phyloP scores from a whole-genome alignment of 2,113 vertebrate genomes.

The Eulacestoma nigropectus region DNA sequence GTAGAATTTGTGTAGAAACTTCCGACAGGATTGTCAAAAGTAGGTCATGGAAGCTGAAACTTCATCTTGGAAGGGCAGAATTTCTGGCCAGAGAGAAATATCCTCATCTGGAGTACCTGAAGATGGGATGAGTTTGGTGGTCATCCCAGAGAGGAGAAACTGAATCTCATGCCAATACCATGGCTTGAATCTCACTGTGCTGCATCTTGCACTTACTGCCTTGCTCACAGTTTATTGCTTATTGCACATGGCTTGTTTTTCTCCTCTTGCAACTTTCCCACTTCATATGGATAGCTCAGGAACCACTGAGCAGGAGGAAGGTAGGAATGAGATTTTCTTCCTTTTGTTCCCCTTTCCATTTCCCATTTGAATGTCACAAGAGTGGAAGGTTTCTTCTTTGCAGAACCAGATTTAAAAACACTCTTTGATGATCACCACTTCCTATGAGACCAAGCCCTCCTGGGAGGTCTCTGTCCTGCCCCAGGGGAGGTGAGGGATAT shows the following conservation, averaged over 20 bases:
- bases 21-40: background rate
- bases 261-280: background rate
- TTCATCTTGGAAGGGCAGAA: background rate
- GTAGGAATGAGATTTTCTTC: background rate
- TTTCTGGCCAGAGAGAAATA: background rate
- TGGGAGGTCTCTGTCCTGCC: background rate
- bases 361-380: background rate
- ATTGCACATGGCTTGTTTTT: background rate
- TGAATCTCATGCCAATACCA: background rate
- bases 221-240: background rate
- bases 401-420: background rate
- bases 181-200: background rate
- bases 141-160: background rate
- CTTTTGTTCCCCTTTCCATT: background rate
- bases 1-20: background rate
- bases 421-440: background rate
- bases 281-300: background rate
- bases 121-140: background rate
- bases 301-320: background rate
- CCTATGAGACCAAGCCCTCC: background rate
- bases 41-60: background rate
- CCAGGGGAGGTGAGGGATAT: background rate
- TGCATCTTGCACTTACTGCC: fast-evolving
- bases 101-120: background rate
- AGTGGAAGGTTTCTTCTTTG: background rate